Evolutionary conservation across 2,888 invertebrate species (phyloP).

Genomic region (Stratiomys singularior): DNA sequence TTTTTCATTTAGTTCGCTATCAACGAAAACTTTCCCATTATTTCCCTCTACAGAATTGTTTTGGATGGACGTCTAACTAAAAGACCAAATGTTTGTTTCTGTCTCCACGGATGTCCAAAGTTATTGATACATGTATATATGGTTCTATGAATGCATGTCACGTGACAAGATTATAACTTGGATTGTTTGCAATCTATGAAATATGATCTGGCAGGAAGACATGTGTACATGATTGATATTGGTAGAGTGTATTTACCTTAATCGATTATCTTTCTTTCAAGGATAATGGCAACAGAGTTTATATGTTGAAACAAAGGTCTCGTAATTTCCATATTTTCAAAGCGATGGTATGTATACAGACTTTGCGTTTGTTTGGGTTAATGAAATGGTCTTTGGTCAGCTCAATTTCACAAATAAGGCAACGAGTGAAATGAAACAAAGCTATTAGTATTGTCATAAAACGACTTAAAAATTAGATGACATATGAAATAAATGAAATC

Average conservation of each 20-base stretch:
- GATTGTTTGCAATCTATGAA: background rate
- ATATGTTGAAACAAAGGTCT: background rate
- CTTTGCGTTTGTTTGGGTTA: too few relatives aligned
- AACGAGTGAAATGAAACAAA: too few relatives aligned
- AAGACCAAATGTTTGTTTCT: background rate
- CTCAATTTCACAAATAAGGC: too few relatives aligned
- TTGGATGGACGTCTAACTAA: background rate
- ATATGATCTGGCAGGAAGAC: background rate
- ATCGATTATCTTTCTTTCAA: background rate
- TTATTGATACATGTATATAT: background rate
- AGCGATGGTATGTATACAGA: too few relatives aligned
- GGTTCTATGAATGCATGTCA: background rate
- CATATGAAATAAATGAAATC: too few relatives aligned
- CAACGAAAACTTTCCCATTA: background rate
- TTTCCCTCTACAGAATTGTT: background rate
- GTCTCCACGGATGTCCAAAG: background rate
- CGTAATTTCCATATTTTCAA: too few relatives aligned
- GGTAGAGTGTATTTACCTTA: background rate
- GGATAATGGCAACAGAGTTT: background rate
- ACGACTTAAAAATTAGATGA: too few relatives aligned
- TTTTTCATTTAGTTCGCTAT: background rate
- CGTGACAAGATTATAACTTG: background rate
- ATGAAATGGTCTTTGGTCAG: too few relatives aligned
- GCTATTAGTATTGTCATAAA: too few relatives aligned
- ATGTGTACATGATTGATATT: background rate